Evolutionary conservation across 2,888 invertebrate species (phyloP), one percentile per base, ranked within the genome.

Genomic region (Candidula unifasciata): DNA sequence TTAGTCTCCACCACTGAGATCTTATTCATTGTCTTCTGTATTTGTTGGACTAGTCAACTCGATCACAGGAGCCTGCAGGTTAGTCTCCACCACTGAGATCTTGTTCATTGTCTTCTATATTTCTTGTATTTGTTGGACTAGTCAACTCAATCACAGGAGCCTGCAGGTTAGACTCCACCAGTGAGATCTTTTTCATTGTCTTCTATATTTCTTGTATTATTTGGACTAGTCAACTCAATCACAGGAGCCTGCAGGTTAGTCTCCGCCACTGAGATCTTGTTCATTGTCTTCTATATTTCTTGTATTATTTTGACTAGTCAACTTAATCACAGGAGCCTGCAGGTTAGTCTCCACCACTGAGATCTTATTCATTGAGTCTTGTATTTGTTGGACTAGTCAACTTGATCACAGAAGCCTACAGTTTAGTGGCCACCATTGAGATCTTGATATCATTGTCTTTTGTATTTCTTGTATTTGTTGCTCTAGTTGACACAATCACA

Each of bases 201-300:
- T n/a, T n/a, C n/a, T n/a, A n/a, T n/a, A n/a, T n/a, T n/a, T n/a
- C n/a, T n/a, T n/a, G n/a, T n/a, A n/a, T n/a, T n/a, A n/a, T n/a
- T n/a, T n/a, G n/a, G n/a, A n/a, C n/a, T n/a, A 90, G 68, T 87
- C 89, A 3, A 90, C 90, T 2, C 89, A 88, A 85, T 88, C 90
- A 77, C 88, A 90, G 54, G 88, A 88, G 69, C 82, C 85, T 64
- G 87, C 85, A 69, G 85, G 85, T 74, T 30, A 73, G 74, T 44
- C 1, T 2, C 24, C 13, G 21, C 44, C n/a, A 18, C 5, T 5
- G 13, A 60, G 24, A 60, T 60, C 8, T 13, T 60, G 60, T 18
- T 16, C n/a, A 24, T 5, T 24, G n/a, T n/a, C 10, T n/a, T 60
- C n/a, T 60, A 5, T 24, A 60, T 3, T 60, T 6, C 5, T 60